These are phyloP conservation scores for Caenorhabditis sp. DNA, from an alignment of 2,888 invertebrate species.

Conservation along the genomic window DNA sequence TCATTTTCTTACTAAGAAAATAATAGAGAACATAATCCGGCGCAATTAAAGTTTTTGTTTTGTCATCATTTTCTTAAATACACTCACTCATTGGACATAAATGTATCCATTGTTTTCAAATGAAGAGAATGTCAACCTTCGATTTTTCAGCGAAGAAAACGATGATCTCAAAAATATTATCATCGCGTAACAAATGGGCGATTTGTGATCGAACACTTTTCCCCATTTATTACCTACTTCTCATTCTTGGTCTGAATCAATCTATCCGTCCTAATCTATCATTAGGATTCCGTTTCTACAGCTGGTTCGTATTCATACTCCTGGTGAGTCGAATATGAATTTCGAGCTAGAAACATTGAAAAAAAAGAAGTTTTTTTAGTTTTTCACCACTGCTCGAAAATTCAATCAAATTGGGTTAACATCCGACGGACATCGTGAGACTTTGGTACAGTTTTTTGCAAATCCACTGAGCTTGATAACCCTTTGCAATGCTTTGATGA, in stretches of 20 bases:
- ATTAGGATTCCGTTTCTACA: slow-evolving; percentile 32
- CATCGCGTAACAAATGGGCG: slow-evolving; percentile 32
- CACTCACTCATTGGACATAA: neutral
- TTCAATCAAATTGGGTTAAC: slow-evolving; percentile 46
- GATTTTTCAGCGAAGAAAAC: slow-evolving; percentile 19
- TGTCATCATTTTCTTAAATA: neutral
- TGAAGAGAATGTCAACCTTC: neutral
- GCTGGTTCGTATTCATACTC: slow-evolving; percentile 37
- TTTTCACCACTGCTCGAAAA: slow-evolving; percentile 43
- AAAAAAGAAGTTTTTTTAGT: slow-evolving; percentile 19
- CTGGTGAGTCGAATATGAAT: slow-evolving; percentile 18
- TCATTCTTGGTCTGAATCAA: slow-evolving; percentile 39
- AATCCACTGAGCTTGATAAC: slow-evolving; percentile 48
- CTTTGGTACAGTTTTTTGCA: slow-evolving; percentile 25
- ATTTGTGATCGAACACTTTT: slow-evolving; percentile 37
- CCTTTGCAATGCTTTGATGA: slow-evolving; percentile 49
- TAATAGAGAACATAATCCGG: neutral
- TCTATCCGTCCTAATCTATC: slow-evolving; percentile 29
- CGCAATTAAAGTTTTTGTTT: neutral
- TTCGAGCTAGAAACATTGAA: neutral
- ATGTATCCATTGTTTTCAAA: neutral
- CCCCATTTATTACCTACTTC: slow-evolving; percentile 40
- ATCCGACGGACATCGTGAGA: slow-evolving; percentile 37
- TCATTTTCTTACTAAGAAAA: neutral
- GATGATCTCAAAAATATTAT: slow-evolving; percentile 32